A percentile compares a stretch with the other conserved stretches of the same genome.
phyloP scores from a whole-genome alignment of 1,140 invertebrate genomes.

The Neodiprion fabricii region DNA sequence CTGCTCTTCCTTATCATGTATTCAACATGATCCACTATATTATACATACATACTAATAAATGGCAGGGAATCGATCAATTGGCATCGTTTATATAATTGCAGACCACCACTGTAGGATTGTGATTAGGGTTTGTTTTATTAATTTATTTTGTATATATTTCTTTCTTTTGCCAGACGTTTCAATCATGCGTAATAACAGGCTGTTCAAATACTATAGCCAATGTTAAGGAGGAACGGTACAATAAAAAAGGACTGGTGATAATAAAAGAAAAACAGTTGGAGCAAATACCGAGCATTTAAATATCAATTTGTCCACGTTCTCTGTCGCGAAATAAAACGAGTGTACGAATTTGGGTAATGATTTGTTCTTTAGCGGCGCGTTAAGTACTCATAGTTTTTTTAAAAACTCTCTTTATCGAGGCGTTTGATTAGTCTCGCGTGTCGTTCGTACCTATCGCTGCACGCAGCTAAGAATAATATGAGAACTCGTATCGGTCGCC shows the following conservation, averaged over 20 bases:
- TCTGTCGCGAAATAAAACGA: neutral
- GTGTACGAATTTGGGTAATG: neutral
- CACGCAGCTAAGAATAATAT: constrained; percentile 35
- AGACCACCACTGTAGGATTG: neutral
- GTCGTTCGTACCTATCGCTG: constrained; percentile 15
- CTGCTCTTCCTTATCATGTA: no score
- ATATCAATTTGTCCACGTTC: neutral
- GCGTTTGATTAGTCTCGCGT: constrained; percentile 8
- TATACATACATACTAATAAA: neutral
- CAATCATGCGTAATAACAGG: neutral
- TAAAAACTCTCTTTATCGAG: neutral
- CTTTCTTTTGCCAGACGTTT: neutral
- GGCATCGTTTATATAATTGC: neutral
- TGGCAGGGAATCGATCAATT: neutral
- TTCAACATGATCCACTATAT: no score
- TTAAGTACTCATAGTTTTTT: neutral
- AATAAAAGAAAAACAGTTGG: no score
- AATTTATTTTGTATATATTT: no score
- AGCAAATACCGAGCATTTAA: neutral
- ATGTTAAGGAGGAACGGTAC: no score
- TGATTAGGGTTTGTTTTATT: neutral
- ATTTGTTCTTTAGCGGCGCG: neutral
- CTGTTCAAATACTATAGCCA: no score
- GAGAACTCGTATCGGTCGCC: constrained; percentile 52
- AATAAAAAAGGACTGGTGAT: no score